phyloP scores from a whole-genome alignment of 2,888 invertebrate genomes.

The Diadromus collaris region DNA sequence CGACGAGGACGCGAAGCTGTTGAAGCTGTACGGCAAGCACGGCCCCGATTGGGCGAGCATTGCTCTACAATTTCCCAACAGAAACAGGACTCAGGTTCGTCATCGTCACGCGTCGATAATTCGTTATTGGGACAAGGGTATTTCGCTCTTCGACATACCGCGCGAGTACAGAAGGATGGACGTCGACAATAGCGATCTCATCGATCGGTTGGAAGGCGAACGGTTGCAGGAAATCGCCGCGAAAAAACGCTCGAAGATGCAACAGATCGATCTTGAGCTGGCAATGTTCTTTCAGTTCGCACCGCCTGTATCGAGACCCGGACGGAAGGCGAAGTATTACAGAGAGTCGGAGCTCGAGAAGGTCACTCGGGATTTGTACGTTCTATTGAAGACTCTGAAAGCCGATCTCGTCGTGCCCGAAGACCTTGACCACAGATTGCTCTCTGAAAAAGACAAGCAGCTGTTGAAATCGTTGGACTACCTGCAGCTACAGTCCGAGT shows the following conservation, averaged over 20 bases:
- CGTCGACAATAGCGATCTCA: constrained; percentile 64
- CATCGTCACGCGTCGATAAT: constrained; percentile 82
- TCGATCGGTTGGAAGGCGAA: background rate
- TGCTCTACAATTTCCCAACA: constrained; percentile 81
- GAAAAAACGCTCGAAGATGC: background rate
- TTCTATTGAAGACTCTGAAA: constrained; percentile 73
- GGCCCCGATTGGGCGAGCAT: constrained; percentile 82
- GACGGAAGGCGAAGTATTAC: constrained; percentile 78
- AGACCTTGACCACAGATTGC: constrained; percentile 55
- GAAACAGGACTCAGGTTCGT: constrained; percentile 83
- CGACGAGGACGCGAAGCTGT: constrained; percentile 83
- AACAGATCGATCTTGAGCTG: constrained; percentile 69
- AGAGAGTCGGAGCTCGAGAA: constrained; percentile 75
- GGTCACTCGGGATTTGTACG: constrained; percentile 79
- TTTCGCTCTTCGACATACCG: constrained; percentile 57
- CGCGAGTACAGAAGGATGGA: constrained; percentile 68
- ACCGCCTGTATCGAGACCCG: constrained; percentile 68
- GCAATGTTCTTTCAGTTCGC: constrained; percentile 68
- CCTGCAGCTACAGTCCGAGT: background rate
- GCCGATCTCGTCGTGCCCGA: constrained; percentile 69
- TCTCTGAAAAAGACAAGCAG: constrained; percentile 69
- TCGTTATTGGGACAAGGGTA: constrained; percentile 64
- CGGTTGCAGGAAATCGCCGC: background rate
- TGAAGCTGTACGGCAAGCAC: constrained; percentile 81
- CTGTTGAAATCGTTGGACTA: constrained; percentile 64